These are phyloP conservation scores for Mobula hypostoma DNA, from an alignment of 2,113 vertebrate genomes.

Conservation along the genomic window DNA sequence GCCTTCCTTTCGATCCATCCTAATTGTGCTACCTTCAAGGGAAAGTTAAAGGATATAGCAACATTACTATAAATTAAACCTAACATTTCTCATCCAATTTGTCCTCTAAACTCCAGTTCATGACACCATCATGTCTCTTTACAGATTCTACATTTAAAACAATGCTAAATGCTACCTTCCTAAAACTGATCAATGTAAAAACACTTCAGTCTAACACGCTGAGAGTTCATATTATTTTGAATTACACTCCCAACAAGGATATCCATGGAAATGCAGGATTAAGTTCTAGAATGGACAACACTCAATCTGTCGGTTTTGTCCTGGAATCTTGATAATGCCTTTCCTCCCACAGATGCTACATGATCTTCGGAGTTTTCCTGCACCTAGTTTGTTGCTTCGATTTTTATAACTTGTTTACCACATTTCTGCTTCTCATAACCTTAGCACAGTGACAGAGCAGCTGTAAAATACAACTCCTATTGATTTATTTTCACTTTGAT, in stretches of 20 bases:
- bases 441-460: neutral
- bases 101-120: neutral
- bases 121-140: neutral
- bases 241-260: neutral
- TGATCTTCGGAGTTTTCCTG: no score
- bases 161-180: neutral
- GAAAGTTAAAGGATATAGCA: neutral
- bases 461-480: neutral
- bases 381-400: neutral
- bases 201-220: neutral
- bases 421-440: neutral
- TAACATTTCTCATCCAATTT: neutral
- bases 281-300: neutral
- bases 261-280: neutral
- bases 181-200: neutral
- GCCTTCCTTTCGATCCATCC: constrained; percentile 81
- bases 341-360: no score
- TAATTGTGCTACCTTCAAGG: constrained; percentile 68
- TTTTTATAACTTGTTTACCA: neutral
- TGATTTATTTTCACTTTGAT: neutral
- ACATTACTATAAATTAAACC: neutral
- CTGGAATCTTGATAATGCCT: no score
- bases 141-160: neutral
- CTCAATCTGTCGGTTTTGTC: no score
- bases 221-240: neutral